Conservation (phyloP, 2,797 vertebrate species). For the Hybognathus amarus region DNA sequence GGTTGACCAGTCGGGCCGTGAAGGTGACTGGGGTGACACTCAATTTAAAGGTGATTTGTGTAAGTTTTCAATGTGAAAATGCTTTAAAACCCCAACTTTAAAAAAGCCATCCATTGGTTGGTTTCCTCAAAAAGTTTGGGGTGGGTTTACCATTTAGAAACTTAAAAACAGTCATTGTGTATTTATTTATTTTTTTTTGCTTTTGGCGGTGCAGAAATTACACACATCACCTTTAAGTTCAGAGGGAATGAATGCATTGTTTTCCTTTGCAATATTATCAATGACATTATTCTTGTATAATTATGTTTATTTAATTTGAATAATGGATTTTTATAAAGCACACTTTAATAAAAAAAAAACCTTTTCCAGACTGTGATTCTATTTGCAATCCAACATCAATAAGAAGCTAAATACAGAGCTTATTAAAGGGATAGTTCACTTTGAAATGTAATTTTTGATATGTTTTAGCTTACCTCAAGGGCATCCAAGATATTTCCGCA, state of each 20-base stretch:
- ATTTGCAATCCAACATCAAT: not conserved
- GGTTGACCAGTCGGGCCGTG: not conserved
- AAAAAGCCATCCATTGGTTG: not conserved
- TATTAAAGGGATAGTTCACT: no score
- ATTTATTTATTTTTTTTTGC: not conserved
- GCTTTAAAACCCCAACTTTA: not conserved
- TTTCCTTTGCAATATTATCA: conserved; percentile 50
- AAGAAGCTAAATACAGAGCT: not conserved
- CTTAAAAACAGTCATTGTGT: not conserved
- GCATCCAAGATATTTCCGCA: no score
- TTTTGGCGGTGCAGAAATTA: not conserved
- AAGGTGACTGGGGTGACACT: not conserved
- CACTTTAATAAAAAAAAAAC: conserved; percentile 60
- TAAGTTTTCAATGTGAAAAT: not conserved
- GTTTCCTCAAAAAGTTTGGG: not conserved
- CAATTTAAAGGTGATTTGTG: conserved; percentile 5
- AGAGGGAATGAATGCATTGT: not conserved
- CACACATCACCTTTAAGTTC: not conserved
- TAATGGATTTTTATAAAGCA: conserved; percentile 65
- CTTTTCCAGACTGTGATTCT: not conserved
- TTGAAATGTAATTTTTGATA: no score
- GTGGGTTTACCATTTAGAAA: not conserved
- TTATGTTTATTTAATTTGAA: conserved; percentile 62
- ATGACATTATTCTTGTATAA: conserved; percentile 58
- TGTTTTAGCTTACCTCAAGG: no score